Evolutionary conservation across 2,797 vertebrate genomes (phyloP), one percentile per base, ranked within the genome.

Genomic region (Tenualosa ilisha): DNA sequence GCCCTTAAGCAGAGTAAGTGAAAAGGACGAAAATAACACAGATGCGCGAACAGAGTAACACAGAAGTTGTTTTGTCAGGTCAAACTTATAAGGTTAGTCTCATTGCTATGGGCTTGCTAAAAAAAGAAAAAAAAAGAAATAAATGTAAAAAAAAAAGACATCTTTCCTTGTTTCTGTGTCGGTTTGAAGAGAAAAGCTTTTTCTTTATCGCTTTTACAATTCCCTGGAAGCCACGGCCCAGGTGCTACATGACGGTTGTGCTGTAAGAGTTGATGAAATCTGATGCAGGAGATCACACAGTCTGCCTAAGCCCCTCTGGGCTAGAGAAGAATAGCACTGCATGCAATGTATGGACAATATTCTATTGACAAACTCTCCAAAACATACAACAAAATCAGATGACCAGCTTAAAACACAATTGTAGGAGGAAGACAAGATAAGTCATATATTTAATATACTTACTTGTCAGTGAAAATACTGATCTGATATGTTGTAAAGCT

Each of bases 151-250:
- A 75, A 43, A 75, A 43, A 43, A 20, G 3, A 75, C 37, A 37
- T 79, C 17, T 22, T 46, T 43, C 68, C 72, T 79, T 79, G 72
- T 79, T 79, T 79, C 40, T 40, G 17, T 22, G 40, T 46, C 40
- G 6, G 40, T 79, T 79, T 79, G 37, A 79, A 79, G 72, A 46
- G 40, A 46, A 43, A 75, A 46, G 37, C 15, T 5, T 46, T 79
- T 79, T 31, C 31, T 31, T 79, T 79, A 79, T 79, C 37, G 17
- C 72, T 79, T 79, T 79, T 79, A 79, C 17, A 79, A 79, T 22
- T 5, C 37, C 72, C 72, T 22, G 13, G 37, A 46, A 9, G 72
- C 15, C 11, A 37, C 24, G 15, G 26, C 72, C 72, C 72, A 46
- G 37, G 72, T 46, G 72, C 15, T 79, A 15, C 40, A 22, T 40